Percentiles rank a stretch among this genome's conserved stretches.
Conservation (phyloP, 2,113 vertebrate genomes). For the Agelaius phoeniceus region DNA sequence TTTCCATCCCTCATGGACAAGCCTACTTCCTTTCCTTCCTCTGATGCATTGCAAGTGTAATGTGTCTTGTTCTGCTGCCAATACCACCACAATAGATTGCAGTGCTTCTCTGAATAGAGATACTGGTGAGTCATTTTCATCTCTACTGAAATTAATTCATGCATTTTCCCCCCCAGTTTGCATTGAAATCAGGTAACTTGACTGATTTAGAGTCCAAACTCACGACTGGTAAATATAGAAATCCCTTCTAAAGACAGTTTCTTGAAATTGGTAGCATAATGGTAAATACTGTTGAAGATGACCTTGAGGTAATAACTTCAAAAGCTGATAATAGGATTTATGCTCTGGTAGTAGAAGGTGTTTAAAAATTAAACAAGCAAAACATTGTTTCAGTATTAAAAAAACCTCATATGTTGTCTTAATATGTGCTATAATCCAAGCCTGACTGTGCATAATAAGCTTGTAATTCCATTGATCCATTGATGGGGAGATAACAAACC, state of each 20-base stretch:
- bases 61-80: conserved; percentile 43
- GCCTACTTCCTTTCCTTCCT: not conserved
- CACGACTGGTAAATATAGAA: not conserved
- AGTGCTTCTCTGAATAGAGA: conserved; percentile 38
- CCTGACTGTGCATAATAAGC: conserved; percentile 51
- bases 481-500: conserved; percentile 16
- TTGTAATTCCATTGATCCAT: conserved; percentile 27
- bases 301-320: conserved; percentile 53
- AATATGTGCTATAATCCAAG: conserved; percentile 34
- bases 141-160: conserved; percentile 40
- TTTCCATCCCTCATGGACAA: conserved; percentile 45
- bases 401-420: conserved; percentile 16
- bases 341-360: conserved; percentile 3
- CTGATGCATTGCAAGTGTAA: conserved; percentile 39
- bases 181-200: not conserved
- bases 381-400: conserved; percentile 44
- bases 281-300: conserved; percentile 8
- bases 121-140: conserved; percentile 39
- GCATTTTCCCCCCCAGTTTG: conserved; percentile 13
- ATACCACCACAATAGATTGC: conserved; percentile 43
- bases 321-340: conserved; percentile 40
- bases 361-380: conserved; percentile 52
- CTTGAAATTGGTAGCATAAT: not conserved
- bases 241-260: not conserved
- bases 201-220: not conserved